phyloP scores from a whole-genome alignment of 1,140 invertebrate genomes.

The Nasonia longicornis region DNA sequence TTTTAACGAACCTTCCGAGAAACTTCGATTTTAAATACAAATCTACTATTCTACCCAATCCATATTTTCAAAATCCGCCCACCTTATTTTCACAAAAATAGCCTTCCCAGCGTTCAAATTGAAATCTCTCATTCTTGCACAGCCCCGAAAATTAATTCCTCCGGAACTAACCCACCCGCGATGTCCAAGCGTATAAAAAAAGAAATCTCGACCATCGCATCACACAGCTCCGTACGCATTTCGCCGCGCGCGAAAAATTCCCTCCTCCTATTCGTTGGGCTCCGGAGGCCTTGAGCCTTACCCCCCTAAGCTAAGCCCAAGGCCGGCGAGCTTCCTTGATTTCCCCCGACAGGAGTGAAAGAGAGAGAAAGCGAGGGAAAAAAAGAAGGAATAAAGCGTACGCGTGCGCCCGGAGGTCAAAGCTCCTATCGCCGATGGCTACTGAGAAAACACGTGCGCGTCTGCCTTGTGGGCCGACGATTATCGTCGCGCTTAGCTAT shows the following conservation, averaged over 20 bases:
- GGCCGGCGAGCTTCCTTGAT: conserved; percentile 39
- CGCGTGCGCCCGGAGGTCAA: not conserved
- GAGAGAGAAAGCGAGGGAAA: not conserved
- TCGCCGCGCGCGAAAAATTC: not conserved
- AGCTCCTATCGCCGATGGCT: not conserved
- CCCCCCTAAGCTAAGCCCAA: conserved; percentile 28
- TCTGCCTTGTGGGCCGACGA: not conserved
- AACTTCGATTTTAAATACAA: too few relatives aligned
- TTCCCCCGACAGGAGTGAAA: not conserved
- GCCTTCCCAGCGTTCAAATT: too few relatives aligned
- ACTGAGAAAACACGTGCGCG: not conserved
- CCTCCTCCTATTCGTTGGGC: not conserved
- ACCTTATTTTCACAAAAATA: too few relatives aligned
- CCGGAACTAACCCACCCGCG: too few relatives aligned
- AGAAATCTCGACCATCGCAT: not conserved
- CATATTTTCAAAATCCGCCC: too few relatives aligned
- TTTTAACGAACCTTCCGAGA: too few relatives aligned
- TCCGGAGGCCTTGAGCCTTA: conserved; percentile 21
- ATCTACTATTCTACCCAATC: too few relatives aligned
- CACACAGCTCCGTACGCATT: not conserved
- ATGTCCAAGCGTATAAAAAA: not conserved
- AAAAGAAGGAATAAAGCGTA: not conserved
- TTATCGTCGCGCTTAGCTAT: not conserved
- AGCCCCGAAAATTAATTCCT: too few relatives aligned
- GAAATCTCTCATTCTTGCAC: too few relatives aligned